Conservation (phyloP, 2,113 vertebrate species). For the Neotoma lepida region DNA sequence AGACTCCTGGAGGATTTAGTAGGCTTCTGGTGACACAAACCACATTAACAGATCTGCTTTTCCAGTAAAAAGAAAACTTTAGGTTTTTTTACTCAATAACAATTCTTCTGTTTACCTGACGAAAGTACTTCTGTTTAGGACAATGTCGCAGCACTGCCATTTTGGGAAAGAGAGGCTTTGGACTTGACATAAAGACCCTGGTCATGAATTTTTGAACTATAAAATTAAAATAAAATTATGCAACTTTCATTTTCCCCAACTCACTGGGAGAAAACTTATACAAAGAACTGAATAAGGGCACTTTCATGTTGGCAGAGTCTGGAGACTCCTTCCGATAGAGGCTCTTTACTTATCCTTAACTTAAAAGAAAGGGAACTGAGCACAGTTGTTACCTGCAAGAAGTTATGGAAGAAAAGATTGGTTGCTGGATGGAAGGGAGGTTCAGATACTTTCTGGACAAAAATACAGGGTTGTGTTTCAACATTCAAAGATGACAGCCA, state of each 20-base stretch:
- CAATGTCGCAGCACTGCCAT: not conserved
- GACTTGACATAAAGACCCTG: not conserved
- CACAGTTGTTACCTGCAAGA: not conserved
- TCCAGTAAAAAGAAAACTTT: not conserved
- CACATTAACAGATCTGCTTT: not conserved
- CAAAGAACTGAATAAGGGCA: not conserved
- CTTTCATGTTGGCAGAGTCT: not conserved
- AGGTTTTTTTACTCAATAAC: not conserved
- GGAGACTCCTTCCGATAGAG: slow-evolving; percentile 1
- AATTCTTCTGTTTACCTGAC: not conserved
- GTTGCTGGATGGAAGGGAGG: not conserved
- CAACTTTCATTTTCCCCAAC: not conserved
- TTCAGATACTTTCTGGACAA: not conserved
- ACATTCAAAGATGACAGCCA: too few species aligned
- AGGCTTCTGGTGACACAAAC: not conserved
- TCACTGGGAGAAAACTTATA: slow-evolving; percentile 41
- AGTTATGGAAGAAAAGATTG: not conserved
- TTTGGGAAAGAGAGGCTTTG: not conserved
- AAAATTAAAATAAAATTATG: not conserved
- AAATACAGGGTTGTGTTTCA: not conserved
- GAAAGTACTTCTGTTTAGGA: not conserved
- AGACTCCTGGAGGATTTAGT: not conserved
- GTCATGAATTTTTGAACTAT: not conserved
- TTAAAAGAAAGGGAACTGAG: not conserved
- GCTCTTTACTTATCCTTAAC: not conserved